Evolutionary conservation across 2,888 invertebrate species (phyloP).

Genomic region (Drosophila vallismaia): DNA sequence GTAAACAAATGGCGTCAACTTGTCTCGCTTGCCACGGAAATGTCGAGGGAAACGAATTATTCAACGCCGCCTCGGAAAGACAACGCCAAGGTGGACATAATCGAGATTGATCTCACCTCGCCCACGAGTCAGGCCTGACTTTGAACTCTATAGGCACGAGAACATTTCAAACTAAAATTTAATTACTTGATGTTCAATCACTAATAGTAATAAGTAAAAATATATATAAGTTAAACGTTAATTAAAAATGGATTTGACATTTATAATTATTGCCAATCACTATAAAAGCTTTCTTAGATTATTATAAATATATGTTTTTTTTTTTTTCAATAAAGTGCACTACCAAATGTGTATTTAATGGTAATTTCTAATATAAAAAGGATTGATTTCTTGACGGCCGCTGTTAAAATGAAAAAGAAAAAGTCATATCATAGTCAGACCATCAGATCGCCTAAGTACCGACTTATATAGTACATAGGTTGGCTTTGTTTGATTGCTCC

Average conservation of each 20-base stretch:
- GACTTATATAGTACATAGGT: conserved; percentile 32
- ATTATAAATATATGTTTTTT: no score
- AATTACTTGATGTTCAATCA: neutral
- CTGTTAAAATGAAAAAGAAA: conserved; percentile 13
- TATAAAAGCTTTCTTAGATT: no score
- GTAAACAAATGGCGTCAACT: conserved; percentile 48
- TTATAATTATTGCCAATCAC: no score
- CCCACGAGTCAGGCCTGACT: conserved; percentile 22
- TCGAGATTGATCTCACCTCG: conserved; percentile 59
- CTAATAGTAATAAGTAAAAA: neutral
- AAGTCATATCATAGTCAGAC: conserved; percentile 4
- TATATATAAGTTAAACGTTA: neutral
- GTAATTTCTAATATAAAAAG: neutral
- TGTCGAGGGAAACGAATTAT: neutral
- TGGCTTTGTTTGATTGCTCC: conserved; percentile 30
- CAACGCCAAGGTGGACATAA: conserved; percentile 30
- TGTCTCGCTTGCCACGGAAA: conserved; percentile 12
- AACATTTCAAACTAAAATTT: neutral
- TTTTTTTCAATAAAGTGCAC: no score
- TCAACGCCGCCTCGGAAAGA: conserved; percentile 27
- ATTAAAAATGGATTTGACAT: neutral
- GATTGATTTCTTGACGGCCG: neutral
- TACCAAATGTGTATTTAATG: neutral
- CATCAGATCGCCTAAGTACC: conserved; percentile 6
- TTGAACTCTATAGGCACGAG: neutral